Percentiles rank a stretch among this genome's conserved stretches.
Evolutionary conservation across 2,888 invertebrate genomes (phyloP).

Genomic region (Plusia festucae): DNA sequence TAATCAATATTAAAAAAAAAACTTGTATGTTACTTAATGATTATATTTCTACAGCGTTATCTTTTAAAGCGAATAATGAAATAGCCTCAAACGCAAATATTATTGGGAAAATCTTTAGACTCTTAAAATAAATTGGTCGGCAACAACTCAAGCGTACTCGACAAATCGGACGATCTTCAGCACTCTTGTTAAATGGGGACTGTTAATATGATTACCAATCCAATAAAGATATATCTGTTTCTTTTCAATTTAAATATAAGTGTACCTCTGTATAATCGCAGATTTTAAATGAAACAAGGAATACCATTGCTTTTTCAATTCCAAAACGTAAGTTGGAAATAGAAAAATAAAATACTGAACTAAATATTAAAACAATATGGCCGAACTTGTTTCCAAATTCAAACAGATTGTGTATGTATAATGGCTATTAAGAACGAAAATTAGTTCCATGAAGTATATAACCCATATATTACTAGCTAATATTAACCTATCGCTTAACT

Average conservation of each 20-base stretch:
- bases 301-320: not conserved
- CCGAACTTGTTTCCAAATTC: not conserved
- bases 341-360: not conserved
- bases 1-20: too few species aligned
- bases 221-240: not conserved
- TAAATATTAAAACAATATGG: not conserved
- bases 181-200: constrained; percentile 23
- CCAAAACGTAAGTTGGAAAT: not conserved
- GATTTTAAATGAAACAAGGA: not conserved
- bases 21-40: too few species aligned
- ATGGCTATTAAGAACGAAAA: not conserved
- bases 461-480: not conserved
- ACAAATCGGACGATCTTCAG: constrained; percentile 41
- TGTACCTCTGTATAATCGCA: not conserved
- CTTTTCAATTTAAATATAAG: not conserved
- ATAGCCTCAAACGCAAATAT: constrained; percentile 4
- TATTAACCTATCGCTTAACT: not conserved
- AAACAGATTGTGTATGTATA: not conserved
- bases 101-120: constrained; percentile 39
- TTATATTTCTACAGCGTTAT: too few species aligned
- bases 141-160: constrained; percentile 50
- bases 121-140: constrained; percentile 62
- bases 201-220: constrained; percentile 10
- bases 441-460: not conserved
- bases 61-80: too few species aligned